Percentiles rank a stretch among this genome's conserved stretches.
phyloP scores from a whole-genome alignment of 2,113 vertebrate species.

The Acanthisitta chloris region DNA sequence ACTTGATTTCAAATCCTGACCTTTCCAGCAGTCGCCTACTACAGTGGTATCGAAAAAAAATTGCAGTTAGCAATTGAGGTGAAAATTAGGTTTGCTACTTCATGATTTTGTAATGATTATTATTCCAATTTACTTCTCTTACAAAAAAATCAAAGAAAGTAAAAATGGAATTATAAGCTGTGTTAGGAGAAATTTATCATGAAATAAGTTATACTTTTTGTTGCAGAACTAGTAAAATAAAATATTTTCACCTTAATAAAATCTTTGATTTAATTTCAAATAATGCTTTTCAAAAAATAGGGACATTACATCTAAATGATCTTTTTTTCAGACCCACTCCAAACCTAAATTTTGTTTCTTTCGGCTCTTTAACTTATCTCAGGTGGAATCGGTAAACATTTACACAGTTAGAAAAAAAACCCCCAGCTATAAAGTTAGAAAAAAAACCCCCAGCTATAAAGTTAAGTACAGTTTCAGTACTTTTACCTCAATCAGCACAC shows the following conservation, averaged over 20 bases:
- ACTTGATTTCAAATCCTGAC: background rate
- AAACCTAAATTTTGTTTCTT: background rate
- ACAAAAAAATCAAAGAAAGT: background rate
- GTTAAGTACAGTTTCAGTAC: background rate
- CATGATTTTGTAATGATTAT: background rate
- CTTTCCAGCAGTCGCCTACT: background rate
- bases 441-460: background rate
- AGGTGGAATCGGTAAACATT: background rate
- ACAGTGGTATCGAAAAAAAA: background rate
- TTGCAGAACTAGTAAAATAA: background rate
- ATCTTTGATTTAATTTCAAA: background rate
- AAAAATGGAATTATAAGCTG: rapidly evolving
- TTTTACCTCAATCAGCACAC: background rate
- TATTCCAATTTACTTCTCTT: background rate
- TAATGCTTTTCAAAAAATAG: background rate
- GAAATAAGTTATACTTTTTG: background rate
- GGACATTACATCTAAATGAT: rapidly evolving
- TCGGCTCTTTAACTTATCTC: background rate
- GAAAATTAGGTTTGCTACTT: background rate
- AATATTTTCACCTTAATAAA: background rate
- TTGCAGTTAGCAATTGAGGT: background rate
- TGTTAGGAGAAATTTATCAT: background rate
- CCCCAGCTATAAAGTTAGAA: background rate
- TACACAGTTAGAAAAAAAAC: background rate
- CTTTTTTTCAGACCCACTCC: background rate